Conservation (phyloP, 2,797 vertebrate species). For the Diplodus sargus region DNA sequence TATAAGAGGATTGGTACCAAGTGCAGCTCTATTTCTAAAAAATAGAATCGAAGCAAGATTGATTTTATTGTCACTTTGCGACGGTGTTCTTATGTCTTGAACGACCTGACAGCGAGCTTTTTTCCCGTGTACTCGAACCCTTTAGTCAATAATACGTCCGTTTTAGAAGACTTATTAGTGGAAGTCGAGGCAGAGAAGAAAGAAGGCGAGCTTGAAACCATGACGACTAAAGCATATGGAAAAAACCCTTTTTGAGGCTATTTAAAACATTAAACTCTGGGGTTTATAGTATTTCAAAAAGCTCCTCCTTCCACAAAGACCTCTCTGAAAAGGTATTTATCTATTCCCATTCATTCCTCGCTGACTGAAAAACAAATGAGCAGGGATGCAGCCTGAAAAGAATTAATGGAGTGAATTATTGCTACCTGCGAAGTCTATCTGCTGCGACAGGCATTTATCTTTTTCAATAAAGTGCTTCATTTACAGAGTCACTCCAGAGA, state of each 20-base stretch:
- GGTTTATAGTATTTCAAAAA: constrained; percentile 17
- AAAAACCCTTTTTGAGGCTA: not conserved
- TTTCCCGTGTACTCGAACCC: not conserved
- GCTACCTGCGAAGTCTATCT: constrained; percentile 73
- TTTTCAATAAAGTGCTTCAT: constrained; percentile 81
- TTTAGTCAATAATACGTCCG: not conserved
- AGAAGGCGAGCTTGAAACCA: constrained; percentile 7
- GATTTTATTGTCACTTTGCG: constrained; percentile 23
- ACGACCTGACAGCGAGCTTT: not conserved
- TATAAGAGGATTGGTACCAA: no score
- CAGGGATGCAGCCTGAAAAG: constrained; percentile 62
- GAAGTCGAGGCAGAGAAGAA: not conserved
- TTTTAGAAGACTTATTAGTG: not conserved
- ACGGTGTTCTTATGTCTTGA: not conserved
- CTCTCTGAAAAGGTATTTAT: constrained; percentile 48
- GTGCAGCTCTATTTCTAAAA: not conserved
- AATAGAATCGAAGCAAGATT: not conserved
- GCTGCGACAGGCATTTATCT: constrained; percentile 74
- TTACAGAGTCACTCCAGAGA: constrained; percentile 72
- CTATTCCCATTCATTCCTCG: constrained; percentile 54
- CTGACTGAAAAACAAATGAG: constrained; percentile 68
- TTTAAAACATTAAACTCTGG: not conserved
- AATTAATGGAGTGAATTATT: constrained; percentile 82
- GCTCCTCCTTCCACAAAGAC: constrained; percentile 20
- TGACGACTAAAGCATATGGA: not conserved